These are phyloP conservation scores for Sarcophaga caerulescens DNA, from an alignment of 2,888 invertebrate genomes.

Conservation along the genomic window DNA sequence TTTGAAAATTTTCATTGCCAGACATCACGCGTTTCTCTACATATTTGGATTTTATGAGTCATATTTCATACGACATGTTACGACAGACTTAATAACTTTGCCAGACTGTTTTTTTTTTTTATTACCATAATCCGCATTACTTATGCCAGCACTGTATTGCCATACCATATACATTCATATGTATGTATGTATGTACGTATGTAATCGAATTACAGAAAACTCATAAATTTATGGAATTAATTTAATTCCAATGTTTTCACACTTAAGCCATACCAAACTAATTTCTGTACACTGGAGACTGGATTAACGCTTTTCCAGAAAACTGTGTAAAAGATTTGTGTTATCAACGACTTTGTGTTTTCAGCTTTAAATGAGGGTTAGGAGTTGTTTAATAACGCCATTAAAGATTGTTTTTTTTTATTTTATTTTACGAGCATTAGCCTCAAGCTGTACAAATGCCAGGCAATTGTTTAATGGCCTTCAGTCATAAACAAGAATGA, in stretches of 20 bases:
- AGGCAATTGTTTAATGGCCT: background rate
- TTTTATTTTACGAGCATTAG: background rate
- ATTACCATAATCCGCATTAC: slow-evolving; percentile 29
- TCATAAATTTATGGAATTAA: background rate
- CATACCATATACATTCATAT: background rate
- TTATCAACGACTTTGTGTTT: background rate
- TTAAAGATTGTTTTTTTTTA: background rate
- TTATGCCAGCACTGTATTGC: slow-evolving; percentile 16
- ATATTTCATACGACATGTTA: background rate
- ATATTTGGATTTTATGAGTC: background rate
- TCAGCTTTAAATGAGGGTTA: background rate
- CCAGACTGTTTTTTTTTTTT: slow-evolving; percentile 25
- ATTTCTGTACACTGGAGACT: background rate
- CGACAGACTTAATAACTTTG: background rate
- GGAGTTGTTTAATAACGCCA: background rate
- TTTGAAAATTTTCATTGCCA: no score
- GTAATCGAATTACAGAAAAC: background rate
- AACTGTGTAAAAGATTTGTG: background rate
- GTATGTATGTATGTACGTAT: no score
- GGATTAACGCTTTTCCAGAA: background rate
- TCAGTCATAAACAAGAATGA: background rate
- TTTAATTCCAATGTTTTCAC: background rate
- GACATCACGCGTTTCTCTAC: no score
- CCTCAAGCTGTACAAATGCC: background rate
- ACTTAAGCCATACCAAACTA: background rate